Evolutionary conservation across 2,113 vertebrate genomes (phyloP).

Genomic region (Eleginops maclovinus): DNA sequence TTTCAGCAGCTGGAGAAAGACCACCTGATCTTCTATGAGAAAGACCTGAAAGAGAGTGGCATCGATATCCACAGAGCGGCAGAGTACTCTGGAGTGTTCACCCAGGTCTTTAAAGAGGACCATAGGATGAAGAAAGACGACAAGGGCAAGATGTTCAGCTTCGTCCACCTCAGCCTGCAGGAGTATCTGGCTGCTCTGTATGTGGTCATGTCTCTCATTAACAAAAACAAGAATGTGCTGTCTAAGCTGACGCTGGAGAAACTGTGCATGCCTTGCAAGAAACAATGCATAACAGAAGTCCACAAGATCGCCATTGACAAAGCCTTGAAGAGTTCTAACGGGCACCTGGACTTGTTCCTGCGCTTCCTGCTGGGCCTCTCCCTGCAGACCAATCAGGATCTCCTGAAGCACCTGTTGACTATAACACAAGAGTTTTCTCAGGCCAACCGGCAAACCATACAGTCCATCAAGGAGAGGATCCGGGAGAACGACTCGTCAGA

Average conservation of each 20-base stretch:
- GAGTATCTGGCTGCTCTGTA: conserved; percentile 11
- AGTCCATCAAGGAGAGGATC: conserved; percentile 1
- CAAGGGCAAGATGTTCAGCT: conserved; percentile 6
- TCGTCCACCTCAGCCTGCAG: conserved; percentile 18
- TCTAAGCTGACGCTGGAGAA: neutral
- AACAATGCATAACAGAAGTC: neutral
- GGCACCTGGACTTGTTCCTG: conserved; percentile 10
- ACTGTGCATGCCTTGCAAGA: neutral
- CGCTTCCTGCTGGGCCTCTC: conserved; percentile 10
- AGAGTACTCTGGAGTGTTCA: neutral
- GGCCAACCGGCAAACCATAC: neutral
- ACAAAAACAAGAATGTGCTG: conserved; percentile 7
- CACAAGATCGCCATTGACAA: neutral
- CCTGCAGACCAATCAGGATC: neutral
- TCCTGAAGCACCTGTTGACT: neutral
- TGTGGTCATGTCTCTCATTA: conserved; percentile 1
- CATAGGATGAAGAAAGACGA: neutral
- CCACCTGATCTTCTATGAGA: neutral
- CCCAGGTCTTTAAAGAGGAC: conserved; percentile 3
- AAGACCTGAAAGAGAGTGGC: conserved; percentile 1
- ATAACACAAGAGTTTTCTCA: neutral
- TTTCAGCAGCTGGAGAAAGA: neutral
- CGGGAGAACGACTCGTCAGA: neutral
- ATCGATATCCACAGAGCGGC: neutral
- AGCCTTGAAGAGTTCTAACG: conserved; percentile 7